Conservation (phyloP, 2,888 invertebrate species). For the Acrobasis suavella region DNA sequence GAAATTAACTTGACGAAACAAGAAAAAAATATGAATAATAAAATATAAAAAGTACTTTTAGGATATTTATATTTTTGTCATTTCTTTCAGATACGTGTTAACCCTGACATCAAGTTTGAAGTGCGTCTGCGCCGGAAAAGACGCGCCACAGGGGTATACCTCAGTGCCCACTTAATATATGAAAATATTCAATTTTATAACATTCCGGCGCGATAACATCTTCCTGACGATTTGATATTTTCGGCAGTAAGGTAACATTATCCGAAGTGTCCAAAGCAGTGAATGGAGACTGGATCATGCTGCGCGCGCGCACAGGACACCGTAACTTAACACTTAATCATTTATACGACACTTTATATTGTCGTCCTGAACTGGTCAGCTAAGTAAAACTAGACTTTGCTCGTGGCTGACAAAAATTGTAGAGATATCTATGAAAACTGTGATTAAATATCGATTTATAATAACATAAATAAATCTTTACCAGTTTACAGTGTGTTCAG, state of each 20-base stretch:
- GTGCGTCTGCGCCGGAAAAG: conserved; percentile 57
- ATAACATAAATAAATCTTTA: no score
- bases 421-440: no score
- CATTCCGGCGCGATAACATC: conserved; percentile 78
- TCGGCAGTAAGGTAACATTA: conserved; percentile 79
- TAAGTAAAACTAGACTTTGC: not conserved
- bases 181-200: conserved; percentile 81
- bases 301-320: conserved; percentile 69
- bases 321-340: conserved; percentile 82
- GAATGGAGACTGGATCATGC: conserved; percentile 72
- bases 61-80: not conserved
- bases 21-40: no score
- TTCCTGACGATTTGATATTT: conserved; percentile 80
- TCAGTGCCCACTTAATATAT: conserved; percentile 59
- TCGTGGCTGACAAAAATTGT: no score
- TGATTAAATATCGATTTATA: no score
- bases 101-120: conserved; percentile 31
- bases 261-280: conserved; percentile 62
- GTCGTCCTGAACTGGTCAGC: conserved; percentile 32
- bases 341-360: conserved; percentile 75
- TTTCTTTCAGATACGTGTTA: conserved; percentile 21
- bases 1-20: no score
- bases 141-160: conserved; percentile 62
- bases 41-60: no score
- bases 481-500: no score